A percentile compares a stretch with the other conserved stretches of the same genome.
Evolutionary conservation across 2,888 invertebrate species (phyloP).

Genomic region (Esperia sulphurella): DNA sequence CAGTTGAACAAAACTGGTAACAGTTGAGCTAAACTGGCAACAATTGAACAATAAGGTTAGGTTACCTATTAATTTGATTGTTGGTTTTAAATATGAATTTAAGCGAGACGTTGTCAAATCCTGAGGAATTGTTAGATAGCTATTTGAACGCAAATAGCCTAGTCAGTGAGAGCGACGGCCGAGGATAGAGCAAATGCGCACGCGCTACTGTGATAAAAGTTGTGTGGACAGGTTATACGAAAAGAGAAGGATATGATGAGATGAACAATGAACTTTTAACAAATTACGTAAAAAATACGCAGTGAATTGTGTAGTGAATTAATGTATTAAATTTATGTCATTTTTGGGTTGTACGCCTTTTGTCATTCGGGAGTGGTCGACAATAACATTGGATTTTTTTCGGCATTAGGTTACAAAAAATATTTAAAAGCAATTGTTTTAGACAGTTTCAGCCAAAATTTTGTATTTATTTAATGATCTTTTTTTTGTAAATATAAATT

Average conservation of each 20-base stretch:
- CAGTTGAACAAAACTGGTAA: too few species aligned
- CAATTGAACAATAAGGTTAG: too few species aligned
- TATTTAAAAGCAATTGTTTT: conserved; percentile 21
- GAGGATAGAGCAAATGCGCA: conserved; percentile 25
- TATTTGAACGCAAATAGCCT: conserved; percentile 39
- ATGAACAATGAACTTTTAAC: conserved; percentile 30
- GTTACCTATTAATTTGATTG: too few species aligned
- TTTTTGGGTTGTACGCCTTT: conserved; percentile 10
- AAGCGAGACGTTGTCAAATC: conserved; percentile 4
- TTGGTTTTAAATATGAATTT: too few species aligned
- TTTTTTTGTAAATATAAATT: conserved; percentile 61
- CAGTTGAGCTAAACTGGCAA: too few species aligned
- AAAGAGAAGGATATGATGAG: conserved; percentile 6
- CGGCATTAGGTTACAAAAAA: conserved; percentile 21
- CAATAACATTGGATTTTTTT: conserved; percentile 43
- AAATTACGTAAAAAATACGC: conserved; percentile 32
- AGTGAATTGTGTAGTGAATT: conserved; percentile 38
- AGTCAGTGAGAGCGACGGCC: conserved; percentile 51
- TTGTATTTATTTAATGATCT: conserved; percentile 64
- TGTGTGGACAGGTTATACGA: conserved; percentile 18
- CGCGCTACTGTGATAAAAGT: conserved; percentile 61
- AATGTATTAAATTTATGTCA: conserved; percentile 33
- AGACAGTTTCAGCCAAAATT: conserved; percentile 57
- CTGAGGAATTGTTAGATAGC: conserved; percentile 1
- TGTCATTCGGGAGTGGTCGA: conserved; percentile 40